A percentile compares a stretch with the other conserved stretches of the same genome.
These are phyloP conservation scores for Ceryle rudis DNA, from an alignment of 2,797 vertebrate species.

Conservation along the genomic window DNA sequence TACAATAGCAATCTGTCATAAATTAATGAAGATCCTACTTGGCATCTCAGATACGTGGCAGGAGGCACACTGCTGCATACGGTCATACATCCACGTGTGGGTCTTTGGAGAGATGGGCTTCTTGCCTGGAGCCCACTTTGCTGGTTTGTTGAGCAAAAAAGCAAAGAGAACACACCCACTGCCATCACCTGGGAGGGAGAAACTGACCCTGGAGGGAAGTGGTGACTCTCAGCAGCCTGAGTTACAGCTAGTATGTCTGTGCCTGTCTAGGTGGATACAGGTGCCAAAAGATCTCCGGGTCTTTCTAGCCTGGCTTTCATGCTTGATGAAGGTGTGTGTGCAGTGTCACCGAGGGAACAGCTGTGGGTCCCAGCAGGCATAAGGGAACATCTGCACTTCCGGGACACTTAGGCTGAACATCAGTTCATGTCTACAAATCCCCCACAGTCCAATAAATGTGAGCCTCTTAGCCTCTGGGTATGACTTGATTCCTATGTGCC, in stretches of 20 bases:
- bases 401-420: background rate
- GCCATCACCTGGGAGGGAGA: background rate
- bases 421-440: background rate
- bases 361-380: rapidly evolving
- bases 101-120: background rate
- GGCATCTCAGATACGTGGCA: background rate
- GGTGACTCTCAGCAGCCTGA: rapidly evolving
- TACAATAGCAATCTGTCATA: background rate
- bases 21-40: background rate
- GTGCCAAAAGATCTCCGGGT: background rate
- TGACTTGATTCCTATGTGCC: rapidly evolving
- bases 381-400: background rate
- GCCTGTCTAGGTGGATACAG: background rate
- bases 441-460: rapidly evolving
- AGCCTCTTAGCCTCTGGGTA: background rate
- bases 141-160: background rate
- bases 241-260: rapidly evolving
- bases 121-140: background rate
- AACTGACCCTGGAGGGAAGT: background rate
- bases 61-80: background rate
- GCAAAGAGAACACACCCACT: rapidly evolving
- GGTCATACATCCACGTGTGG: background rate
- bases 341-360: background rate
- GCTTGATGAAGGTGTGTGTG: rapidly evolving
- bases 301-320: background rate